Evolutionary conservation across 2,113 vertebrate species (phyloP).

Genomic region (Holacanthus passer): DNA sequence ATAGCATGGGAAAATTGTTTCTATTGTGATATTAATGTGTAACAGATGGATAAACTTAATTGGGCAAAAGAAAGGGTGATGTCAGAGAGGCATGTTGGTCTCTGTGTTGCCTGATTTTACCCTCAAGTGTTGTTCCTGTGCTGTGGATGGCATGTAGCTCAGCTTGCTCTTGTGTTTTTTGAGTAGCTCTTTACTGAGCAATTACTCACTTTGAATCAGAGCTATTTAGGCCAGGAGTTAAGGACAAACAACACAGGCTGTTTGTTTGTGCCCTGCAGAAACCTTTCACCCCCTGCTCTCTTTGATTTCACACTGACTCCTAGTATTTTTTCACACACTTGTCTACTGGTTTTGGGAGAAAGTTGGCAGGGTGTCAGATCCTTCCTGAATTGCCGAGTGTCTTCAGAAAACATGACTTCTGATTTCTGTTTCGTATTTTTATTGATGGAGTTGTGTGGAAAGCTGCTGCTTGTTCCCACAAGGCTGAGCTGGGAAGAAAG

Average conservation of each 20-base stretch:
- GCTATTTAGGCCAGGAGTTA: not conserved
- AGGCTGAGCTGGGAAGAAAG: conserved; percentile 40
- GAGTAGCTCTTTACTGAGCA: not conserved
- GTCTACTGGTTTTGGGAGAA: not conserved
- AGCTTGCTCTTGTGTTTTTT: not conserved
- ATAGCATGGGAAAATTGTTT: not conserved
- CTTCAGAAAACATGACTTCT: conserved; percentile 7
- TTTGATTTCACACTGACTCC: conserved; percentile 9
- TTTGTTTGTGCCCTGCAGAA: conserved; percentile 35
- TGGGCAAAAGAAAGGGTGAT: not conserved
- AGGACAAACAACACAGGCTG: not conserved
- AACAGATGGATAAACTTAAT: not conserved
- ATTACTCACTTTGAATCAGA: conserved; percentile 1
- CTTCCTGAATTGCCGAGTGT: not conserved
- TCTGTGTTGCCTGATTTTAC: not conserved
- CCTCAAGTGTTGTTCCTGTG: not conserved
- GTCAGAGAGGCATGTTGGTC: not conserved
- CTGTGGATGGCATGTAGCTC: not conserved
- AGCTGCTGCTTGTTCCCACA: conserved; percentile 22
- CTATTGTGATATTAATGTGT: not conserved
- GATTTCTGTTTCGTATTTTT: conserved; percentile 8
- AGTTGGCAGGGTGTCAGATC: not conserved
- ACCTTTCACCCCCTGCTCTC: not conserved
- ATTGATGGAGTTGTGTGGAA: conserved; percentile 30
- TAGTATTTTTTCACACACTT: not conserved